Conservation (phyloP, 1,140 invertebrate species). For the Drosophila pectinifera region DNA sequence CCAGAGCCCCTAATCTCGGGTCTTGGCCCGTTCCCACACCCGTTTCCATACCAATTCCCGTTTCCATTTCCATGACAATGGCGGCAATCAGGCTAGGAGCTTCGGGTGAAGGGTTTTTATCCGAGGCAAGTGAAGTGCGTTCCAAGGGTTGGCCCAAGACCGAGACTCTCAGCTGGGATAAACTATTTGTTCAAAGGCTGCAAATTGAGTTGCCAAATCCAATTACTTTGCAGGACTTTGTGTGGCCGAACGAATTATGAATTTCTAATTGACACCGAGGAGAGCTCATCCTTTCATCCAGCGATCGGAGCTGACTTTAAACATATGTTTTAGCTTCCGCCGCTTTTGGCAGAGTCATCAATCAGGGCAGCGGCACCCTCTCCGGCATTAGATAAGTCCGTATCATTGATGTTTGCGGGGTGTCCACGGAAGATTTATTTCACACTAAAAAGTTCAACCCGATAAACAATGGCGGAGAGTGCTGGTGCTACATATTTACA, state of each 20-base stretch:
- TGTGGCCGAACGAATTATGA: slow-evolving; percentile 19
- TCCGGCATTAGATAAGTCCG: slow-evolving; percentile 31
- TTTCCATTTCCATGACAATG: slow-evolving; percentile 51
- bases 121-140: not conserved
- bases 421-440: slow-evolving; percentile 73
- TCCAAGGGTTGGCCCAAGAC: not conserved
- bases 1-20: slow-evolving; percentile 23
- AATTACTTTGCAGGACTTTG: slow-evolving; percentile 30
- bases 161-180: slow-evolving; percentile 5
- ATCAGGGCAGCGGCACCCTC: slow-evolving; percentile 23
- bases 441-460: slow-evolving; percentile 69
- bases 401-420: slow-evolving; percentile 30
- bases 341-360: slow-evolving; percentile 20
- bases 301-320: slow-evolving; percentile 11
- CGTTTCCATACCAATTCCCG: slow-evolving; percentile 17
- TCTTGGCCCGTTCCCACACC: slow-evolving; percentile 16
- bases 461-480: slow-evolving; percentile 52
- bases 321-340: slow-evolving; percentile 15
- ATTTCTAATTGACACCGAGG: slow-evolving; percentile 26
- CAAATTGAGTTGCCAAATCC: slow-evolving; percentile 44
- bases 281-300: not conserved
- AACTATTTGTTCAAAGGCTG: slow-evolving; percentile 44
- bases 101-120: too few species aligned
- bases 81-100: slow-evolving; percentile 24
- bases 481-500: slow-evolving; percentile 26